Evolutionary conservation across 2,113 vertebrate species (phyloP).

Genomic region (Ceratotherium simum): DNA sequence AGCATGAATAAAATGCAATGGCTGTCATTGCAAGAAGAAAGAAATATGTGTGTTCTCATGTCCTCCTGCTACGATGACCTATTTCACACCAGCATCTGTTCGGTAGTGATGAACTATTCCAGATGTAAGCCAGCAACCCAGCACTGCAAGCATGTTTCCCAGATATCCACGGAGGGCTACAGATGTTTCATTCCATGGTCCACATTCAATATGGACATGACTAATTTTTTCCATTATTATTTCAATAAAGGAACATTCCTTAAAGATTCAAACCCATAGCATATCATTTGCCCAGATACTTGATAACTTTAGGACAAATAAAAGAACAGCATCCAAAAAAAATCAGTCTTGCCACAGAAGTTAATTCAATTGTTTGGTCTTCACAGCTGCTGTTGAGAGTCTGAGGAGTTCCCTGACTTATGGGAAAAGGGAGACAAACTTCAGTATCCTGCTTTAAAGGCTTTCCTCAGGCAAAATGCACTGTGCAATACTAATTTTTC

Average conservation of each 20-base stretch:
- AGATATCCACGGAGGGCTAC: slow-evolving; percentile 57
- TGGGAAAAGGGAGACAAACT: slow-evolving; percentile 60
- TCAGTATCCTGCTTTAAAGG: slow-evolving; percentile 66
- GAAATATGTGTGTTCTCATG: slow-evolving; percentile 70
- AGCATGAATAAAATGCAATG: slow-evolving; percentile 81
- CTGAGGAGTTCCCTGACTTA: background rate
- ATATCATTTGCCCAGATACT: background rate
- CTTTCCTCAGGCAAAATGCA: slow-evolving; percentile 70
- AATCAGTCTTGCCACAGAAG: background rate
- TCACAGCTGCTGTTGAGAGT: slow-evolving; percentile 44
- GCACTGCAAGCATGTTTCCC: slow-evolving; percentile 48
- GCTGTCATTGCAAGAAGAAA: slow-evolving; percentile 70
- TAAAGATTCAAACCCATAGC: slow-evolving; percentile 1
- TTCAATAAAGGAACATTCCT: slow-evolving; percentile 55
- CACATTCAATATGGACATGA: slow-evolving; percentile 60
- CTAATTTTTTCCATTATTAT: slow-evolving; percentile 56
- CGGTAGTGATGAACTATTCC: slow-evolving; percentile 74
- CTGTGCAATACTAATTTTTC: slow-evolving; percentile 79
- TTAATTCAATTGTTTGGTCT: slow-evolving; percentile 58
- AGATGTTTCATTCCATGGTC: slow-evolving; percentile 66
- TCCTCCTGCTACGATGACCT: slow-evolving; percentile 79
- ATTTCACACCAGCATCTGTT: slow-evolving; percentile 85
- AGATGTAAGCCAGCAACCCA: slow-evolving; percentile 74
- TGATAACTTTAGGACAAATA: background rate
- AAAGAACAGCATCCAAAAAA: background rate